Percentiles rank a stretch among this genome's conserved stretches.
These are phyloP conservation scores for Escarpia spicata DNA, from an alignment of 2,888 invertebrate species.

Conservation along the genomic window DNA sequence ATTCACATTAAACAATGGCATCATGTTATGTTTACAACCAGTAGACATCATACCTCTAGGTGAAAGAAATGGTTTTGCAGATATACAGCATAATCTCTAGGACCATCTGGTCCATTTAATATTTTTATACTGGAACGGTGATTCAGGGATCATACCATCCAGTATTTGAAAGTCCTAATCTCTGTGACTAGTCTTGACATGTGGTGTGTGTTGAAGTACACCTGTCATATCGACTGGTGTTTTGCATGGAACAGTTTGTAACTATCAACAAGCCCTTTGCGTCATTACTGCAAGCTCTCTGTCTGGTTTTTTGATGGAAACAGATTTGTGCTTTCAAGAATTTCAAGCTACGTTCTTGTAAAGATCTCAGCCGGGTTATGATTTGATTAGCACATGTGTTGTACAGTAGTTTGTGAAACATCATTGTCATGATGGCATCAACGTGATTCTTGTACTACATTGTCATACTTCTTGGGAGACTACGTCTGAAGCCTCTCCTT, in stretches of 20 bases:
- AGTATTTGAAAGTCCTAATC: background rate
- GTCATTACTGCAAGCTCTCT: background rate
- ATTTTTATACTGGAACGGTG: background rate
- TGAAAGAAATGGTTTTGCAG: background rate
- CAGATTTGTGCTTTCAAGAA: background rate
- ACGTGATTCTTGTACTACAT: background rate
- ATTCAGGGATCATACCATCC: background rate
- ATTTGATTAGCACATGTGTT: background rate
- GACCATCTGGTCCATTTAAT: background rate
- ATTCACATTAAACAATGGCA: too few species aligned
- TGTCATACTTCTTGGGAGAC: background rate
- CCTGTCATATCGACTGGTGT: background rate
- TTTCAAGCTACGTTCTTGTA: background rate
- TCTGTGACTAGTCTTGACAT: background rate
- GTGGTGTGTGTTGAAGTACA: background rate
- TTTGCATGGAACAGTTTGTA: background rate
- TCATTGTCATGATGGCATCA: background rate
- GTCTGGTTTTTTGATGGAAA: background rate
- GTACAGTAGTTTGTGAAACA: background rate
- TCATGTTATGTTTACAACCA: too few species aligned
- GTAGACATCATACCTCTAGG: background rate
- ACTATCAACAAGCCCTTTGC: background rate
- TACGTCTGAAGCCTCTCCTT: background rate
- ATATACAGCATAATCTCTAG: background rate
- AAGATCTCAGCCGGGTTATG: background rate